Evolutionary conservation across 2,888 invertebrate species (phyloP).

Genomic region (Acronicta aceris): DNA sequence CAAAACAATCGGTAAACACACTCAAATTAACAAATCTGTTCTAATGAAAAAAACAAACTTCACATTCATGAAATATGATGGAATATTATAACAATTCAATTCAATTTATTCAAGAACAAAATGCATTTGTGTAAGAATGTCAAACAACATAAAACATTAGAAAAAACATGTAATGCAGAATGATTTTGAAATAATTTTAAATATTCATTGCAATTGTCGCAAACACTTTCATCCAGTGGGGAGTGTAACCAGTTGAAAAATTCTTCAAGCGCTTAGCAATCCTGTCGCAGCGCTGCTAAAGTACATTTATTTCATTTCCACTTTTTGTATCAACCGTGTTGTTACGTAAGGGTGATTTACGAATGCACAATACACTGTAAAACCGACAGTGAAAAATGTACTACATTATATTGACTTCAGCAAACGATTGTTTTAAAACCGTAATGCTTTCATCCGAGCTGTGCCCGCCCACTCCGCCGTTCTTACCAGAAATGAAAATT

Average conservation of each 20-base stretch:
- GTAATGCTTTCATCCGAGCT: conserved; percentile 36
- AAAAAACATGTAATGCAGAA: neutral
- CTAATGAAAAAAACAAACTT: no score
- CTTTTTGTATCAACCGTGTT: conserved; percentile 67
- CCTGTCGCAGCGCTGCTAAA: conserved; percentile 49
- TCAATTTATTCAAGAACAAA: no score
- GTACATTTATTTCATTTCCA: conserved; percentile 63
- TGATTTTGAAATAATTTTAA: conserved; percentile 45
- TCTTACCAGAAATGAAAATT: conserved; percentile 51
- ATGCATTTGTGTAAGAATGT: no score
- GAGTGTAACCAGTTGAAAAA: conserved; percentile 51
- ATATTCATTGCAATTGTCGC: conserved; percentile 50
- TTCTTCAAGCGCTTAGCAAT: conserved; percentile 53
- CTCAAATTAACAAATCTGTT: no score
- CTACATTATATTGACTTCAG: conserved; percentile 64
- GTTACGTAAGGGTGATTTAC: conserved; percentile 70
- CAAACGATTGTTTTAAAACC: conserved; percentile 58
- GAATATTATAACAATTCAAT: no score
- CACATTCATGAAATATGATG: no score
- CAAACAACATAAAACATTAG: no score
- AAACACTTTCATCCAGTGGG: conserved; percentile 35
- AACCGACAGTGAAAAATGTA: conserved; percentile 71
- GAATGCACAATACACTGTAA: conserved; percentile 69
- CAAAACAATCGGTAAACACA: no score
- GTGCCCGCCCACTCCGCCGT: conserved; percentile 28